phyloP scores from a whole-genome alignment of 2,797 vertebrate genomes.

The Falco berigora region DNA sequence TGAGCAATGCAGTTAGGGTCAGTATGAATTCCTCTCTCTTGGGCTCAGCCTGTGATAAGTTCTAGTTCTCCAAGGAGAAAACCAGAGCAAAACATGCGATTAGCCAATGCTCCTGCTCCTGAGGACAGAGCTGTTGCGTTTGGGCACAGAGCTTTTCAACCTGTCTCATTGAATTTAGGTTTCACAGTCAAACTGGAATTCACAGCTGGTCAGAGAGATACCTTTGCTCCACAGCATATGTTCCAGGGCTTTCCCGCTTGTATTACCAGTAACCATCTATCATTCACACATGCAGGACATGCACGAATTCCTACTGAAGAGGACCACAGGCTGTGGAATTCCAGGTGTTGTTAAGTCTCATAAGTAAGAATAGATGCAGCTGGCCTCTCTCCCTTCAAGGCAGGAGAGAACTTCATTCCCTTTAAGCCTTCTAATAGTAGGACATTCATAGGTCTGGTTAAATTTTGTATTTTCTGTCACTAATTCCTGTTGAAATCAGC shows the following conservation, averaged over 20 bases:
- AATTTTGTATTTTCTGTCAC: not conserved
- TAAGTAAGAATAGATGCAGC: not conserved
- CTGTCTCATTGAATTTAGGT: not conserved
- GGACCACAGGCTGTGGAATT: not conserved
- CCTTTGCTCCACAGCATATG: not conserved
- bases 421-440: not conserved
- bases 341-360: not conserved
- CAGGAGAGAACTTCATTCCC: not conserved
- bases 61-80: not conserved
- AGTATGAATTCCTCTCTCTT: not conserved
- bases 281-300: not conserved
- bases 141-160: not conserved
- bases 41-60: not conserved
- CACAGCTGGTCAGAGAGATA: not conserved
- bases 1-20: not conserved
- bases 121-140: not conserved
- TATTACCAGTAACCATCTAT: not conserved
- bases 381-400: not conserved
- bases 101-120: not conserved
- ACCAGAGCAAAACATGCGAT: not conserved
- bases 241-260: not conserved
- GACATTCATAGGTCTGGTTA: not conserved
- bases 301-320: not conserved
- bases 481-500: not conserved
- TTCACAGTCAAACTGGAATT: not conserved